Conservation (phyloP, 2,113 vertebrate genomes). For the cat (Felis catus) region DNA sequence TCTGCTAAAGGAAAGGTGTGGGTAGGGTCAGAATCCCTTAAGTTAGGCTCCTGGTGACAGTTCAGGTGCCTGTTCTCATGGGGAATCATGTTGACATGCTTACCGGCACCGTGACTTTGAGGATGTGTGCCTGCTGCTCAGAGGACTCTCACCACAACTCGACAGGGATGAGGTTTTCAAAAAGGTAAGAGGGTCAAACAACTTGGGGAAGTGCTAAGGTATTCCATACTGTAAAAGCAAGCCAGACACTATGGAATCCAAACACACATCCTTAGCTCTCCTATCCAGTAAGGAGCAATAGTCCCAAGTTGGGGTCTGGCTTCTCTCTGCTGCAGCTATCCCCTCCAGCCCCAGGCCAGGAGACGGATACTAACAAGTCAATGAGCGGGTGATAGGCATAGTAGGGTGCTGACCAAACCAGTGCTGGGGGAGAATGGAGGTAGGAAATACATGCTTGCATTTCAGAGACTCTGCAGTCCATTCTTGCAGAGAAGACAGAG, state of each 20-base stretch:
- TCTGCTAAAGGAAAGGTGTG: not conserved
- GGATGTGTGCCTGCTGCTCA: too few species aligned
- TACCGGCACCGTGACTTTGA: not conserved
- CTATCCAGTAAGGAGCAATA: accelerated
- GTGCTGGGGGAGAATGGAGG: accelerated
- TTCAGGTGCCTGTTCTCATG: not conserved
- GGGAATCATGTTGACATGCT: not conserved
- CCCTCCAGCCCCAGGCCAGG: not conserved
- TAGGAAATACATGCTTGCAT: accelerated
- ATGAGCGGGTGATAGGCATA: accelerated
- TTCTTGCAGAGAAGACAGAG: not conserved
- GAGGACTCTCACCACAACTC: not conserved
- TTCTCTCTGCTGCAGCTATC: not conserved
- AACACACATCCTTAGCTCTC: not conserved
- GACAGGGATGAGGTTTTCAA: not conserved
- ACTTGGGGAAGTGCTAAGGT: not conserved
- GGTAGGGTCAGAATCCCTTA: not conserved
- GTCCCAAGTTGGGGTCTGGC: accelerated
- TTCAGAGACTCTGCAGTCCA: not conserved
- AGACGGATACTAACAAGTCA: not conserved
- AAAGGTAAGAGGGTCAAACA: not conserved
- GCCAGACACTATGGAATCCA: not conserved
- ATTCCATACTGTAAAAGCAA: accelerated
- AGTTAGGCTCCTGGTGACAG: not conserved
- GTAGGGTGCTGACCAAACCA: accelerated